phyloP scores from a whole-genome alignment of 2,888 invertebrate genomes.

The Octonoba sinensis region DNA sequence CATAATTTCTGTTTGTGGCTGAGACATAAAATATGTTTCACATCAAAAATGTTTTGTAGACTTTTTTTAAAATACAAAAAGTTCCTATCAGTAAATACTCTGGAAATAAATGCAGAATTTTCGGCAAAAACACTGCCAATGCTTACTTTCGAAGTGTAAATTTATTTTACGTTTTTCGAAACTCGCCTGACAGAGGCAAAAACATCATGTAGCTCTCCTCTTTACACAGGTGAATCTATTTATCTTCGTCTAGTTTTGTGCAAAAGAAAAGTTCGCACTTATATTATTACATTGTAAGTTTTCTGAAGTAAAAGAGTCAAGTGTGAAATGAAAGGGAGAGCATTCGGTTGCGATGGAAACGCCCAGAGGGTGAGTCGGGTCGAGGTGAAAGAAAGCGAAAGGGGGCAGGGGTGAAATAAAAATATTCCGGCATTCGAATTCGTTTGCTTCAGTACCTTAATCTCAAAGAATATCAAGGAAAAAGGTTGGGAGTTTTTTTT shows the following conservation, averaged over 20 bases:
- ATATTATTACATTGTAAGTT: slow-evolving; percentile 48
- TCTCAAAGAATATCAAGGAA: slow-evolving; percentile 15
- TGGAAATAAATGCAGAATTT: too few species aligned
- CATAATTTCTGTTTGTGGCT: too few species aligned
- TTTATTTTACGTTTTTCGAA: too few species aligned
- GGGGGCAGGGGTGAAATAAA: background rate
- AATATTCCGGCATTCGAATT: slow-evolving; percentile 8
- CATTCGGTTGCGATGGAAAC: slow-evolving; percentile 19
- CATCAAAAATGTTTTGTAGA: too few species aligned
- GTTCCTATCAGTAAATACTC: too few species aligned
- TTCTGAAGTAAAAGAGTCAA: slow-evolving; percentile 25
- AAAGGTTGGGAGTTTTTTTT: too few species aligned
- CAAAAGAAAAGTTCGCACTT: slow-evolving; percentile 19
- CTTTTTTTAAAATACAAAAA: too few species aligned
- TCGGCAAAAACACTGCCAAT: too few species aligned
- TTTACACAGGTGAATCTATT: slow-evolving; percentile 26
- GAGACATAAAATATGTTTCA: too few species aligned
- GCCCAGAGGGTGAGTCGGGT: slow-evolving; percentile 3
- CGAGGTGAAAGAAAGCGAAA: background rate
- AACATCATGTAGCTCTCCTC: too few species aligned
- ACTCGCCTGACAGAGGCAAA: too few species aligned
- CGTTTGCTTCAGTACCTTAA: slow-evolving; percentile 42
- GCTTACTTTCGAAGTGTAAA: too few species aligned
- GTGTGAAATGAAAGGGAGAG: slow-evolving; percentile 28
- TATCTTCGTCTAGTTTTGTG: slow-evolving; percentile 34